Base-by-base conservation (phyloP, 2,797 vertebrate genomes). In the Arctocebus calabarensis region DNA sequence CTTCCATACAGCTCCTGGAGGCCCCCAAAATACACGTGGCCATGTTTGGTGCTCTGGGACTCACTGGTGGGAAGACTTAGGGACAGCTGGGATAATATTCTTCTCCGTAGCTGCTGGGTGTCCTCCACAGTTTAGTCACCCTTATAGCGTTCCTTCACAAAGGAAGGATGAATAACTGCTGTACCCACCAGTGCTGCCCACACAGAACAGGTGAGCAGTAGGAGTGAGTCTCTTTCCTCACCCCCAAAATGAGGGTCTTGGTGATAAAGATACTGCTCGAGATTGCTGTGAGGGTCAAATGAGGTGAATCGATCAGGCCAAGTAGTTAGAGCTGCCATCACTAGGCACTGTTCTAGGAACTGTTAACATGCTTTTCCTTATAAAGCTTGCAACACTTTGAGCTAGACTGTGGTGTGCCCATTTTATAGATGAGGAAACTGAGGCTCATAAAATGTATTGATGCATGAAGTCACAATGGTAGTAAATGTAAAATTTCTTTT, bases 1-100 rank as follows among this genome's bases (percentile, higher is more conserved):
- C 57, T 74, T 97, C 66, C 94, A 61, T 92, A 95, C 1, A 10
- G 57, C n/a, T 87, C 70, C 96, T 90, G 82, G 82, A 87, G n/a
- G 57, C 16, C 78, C 64, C 95, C 90, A n/a, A 94, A 83, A 45
- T 94, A 94, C 84, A 97, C 14, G 2, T 82, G 84, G 84, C 71
- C 29, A 0, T 45, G 77, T 75, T 82, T 89, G 74, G 29, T 91
- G n/a, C 43, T 87, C 22, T 27, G 79, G 55, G n/a, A 87, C 45
- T 88, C 66, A 23, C 62, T 71, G 22, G 62, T 85, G 37, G 70
- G 74, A 90, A 90, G 64, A 84, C 13, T 40, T 55, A 95, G 68
- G 81, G 52, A 84, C 16, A 84, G 43, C 17, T 78, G 37, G 32
- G 22, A 43, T 88, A 61, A 73, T 70, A 45, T 5, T 87, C 29